Evolutionary conservation across 2,797 vertebrate genomes (phyloP), one percentile per base, ranked within the genome.

Genomic region (Poecilia picta): DNA sequence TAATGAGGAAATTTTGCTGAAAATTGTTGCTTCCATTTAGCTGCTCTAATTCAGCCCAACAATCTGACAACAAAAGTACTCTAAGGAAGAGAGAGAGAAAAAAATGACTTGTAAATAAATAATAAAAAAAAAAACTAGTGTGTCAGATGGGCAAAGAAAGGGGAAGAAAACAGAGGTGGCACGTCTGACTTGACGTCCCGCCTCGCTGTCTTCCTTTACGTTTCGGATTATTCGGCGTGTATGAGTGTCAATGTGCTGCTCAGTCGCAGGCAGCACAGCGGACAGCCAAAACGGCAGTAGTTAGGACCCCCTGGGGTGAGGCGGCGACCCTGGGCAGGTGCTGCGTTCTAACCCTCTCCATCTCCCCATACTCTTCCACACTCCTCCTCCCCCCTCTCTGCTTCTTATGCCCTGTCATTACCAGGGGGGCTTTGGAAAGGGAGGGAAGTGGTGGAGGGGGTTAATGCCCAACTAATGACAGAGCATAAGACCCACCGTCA

Each of bases 401-500:
- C 87, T 89, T 90, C 89, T 91, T 92, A 91, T 89, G 90, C 90
- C 92, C 92, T 91, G 95, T 95, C 92, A 96, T 96, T 96, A 96
- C 90, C 91, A 84, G 83, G 84, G 83, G 81, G 77, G 66, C 41
- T 77, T 87, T 79, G 84, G 80, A 81, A 88, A 83, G 89, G 90
- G 81, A 6, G 89, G 94, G 93, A 15, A 16, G 5, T 16, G 31
- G 33, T 55, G 31, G 62, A 4, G 92, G 93, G 93, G 51, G 51
- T 12, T 95, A 95, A 96, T 95, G 92, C 94, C 93, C 94, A 92
- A 93, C 93, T 96, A 96, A 96, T 96, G 94, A 96, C 91, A 89
- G 94, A 90, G 92, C 91, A 86, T 90, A 88, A 89, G 88, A 88
- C 87, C 83, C 87, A 89, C 82, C 72, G 18, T 91, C 91, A 94